A percentile compares a stretch with the other conserved stretches of the same genome.
These are phyloP conservation scores for Prunella fulvescens DNA, from an alignment of 2,113 vertebrate species.

Conservation along the genomic window DNA sequence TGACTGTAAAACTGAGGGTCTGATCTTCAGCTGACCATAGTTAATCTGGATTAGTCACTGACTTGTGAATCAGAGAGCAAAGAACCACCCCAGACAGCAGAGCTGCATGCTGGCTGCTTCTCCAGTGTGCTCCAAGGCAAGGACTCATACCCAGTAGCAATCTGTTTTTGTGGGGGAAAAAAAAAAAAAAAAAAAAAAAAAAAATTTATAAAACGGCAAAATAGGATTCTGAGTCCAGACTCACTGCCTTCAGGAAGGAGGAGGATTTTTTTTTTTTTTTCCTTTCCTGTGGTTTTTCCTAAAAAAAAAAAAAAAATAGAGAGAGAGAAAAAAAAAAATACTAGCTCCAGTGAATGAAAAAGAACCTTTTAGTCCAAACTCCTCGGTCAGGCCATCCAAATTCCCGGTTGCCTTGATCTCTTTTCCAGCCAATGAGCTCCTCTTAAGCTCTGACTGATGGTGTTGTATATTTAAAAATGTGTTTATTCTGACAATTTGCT, in stretches of 20 bases:
- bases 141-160: slow-evolving; percentile 1
- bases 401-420: slow-evolving; percentile 44
- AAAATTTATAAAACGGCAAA: background rate
- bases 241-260: background rate
- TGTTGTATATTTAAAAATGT: slow-evolving; percentile 50
- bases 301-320: background rate
- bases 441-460: slow-evolving; percentile 28
- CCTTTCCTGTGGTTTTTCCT: slow-evolving; percentile 18
- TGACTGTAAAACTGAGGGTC: background rate
- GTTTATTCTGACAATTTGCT: slow-evolving; percentile 63
- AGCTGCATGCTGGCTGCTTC: background rate
- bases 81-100: background rate
- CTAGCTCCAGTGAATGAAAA: slow-evolving; percentile 52
- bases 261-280: background rate
- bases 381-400: slow-evolving; percentile 20
- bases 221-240: background rate
- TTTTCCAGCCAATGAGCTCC: slow-evolving; percentile 51
- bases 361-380: slow-evolving; percentile 6
- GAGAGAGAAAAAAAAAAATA: background rate
- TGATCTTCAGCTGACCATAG: background rate
- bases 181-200: background rate
- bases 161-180: background rate
- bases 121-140: background rate
- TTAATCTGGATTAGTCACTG: background rate
- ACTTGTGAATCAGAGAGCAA: background rate